These are phyloP conservation scores for Mesitornis unicolor DNA, from an alignment of 2,113 vertebrate species.

Conservation along the genomic window DNA sequence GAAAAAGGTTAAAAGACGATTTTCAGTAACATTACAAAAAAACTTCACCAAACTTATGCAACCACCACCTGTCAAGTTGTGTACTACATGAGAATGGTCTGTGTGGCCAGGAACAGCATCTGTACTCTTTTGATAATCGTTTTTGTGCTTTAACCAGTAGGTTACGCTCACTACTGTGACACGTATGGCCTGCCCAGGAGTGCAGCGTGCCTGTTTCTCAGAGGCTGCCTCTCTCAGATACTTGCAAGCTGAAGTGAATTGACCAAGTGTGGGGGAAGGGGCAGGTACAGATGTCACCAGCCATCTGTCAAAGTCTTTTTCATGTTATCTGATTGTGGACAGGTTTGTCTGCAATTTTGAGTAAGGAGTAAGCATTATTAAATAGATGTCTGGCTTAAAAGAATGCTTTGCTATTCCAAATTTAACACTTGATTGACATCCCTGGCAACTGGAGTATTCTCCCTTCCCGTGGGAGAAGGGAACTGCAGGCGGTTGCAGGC, in stretches of 20 bases:
- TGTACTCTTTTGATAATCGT: background rate
- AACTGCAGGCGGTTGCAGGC: background rate
- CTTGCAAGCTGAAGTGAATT: background rate
- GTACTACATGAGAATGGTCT: background rate
- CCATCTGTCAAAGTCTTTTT: slow-evolving; percentile 5
- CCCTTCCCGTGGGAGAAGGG: slow-evolving; percentile 16
- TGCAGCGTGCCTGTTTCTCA: background rate
- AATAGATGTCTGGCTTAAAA: slow-evolving; percentile 24
- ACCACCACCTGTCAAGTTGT: background rate
- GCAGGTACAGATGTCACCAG: background rate
- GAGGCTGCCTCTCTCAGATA: background rate
- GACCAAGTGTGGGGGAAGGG: background rate
- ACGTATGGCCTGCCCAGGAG: background rate
- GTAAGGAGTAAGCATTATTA: slow-evolving; percentile 10
- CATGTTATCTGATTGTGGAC: background rate
- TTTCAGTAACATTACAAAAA: background rate
- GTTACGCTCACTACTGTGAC: background rate
- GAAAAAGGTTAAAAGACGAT: background rate
- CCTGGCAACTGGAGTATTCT: background rate
- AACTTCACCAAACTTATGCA: background rate
- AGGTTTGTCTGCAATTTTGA: slow-evolving; percentile 53
- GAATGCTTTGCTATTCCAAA: background rate
- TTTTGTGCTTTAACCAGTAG: background rate
- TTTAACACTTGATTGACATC: slow-evolving; percentile 36
- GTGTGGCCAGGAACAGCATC: background rate